Conservation (phyloP, 1,140 invertebrate genomes). For the Aphelenchoides fujianensis region DNA sequence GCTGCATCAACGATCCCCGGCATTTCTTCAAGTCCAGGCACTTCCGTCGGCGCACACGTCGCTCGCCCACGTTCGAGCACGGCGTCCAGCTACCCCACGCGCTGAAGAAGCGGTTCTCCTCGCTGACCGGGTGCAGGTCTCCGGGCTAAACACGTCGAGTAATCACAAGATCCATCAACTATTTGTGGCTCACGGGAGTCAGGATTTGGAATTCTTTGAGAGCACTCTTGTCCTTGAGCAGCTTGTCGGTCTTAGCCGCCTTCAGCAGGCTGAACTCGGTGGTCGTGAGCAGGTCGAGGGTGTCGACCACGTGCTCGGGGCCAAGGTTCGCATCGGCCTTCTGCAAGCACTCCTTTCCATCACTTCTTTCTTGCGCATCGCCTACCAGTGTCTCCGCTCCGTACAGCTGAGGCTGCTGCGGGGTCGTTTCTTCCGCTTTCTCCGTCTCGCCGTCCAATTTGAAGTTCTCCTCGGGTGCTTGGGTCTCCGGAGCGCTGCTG, state of each 20-base stretch:
- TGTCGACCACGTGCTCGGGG: not conserved
- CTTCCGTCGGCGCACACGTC: conserved; percentile 55
- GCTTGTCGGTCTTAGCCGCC: conserved; percentile 17
- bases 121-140: not conserved
- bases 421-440: conserved; percentile 15
- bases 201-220: not conserved
- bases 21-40: conserved; percentile 58
- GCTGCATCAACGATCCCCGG: conserved; percentile 58
- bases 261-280: conserved; percentile 5
- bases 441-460: not conserved
- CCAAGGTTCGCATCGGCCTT: not conserved
- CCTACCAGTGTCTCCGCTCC: conserved; percentile 15
- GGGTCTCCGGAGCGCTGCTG: not conserved
- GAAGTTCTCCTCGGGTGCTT: not conserved
- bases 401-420: conserved; percentile 3
- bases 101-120: conserved; percentile 54
- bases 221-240: conserved; percentile 2
- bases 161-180: not conserved
- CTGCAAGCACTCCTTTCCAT: not conserved
- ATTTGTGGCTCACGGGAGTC: not conserved
- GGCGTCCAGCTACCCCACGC: conserved; percentile 57
- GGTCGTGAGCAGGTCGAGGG: conserved; percentile 4
- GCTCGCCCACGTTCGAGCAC: conserved; percentile 52
- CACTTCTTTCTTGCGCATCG: not conserved
- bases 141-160: not conserved